Conservation (phyloP, 2,797 vertebrate species). For the Dipus sagitta region DNA sequence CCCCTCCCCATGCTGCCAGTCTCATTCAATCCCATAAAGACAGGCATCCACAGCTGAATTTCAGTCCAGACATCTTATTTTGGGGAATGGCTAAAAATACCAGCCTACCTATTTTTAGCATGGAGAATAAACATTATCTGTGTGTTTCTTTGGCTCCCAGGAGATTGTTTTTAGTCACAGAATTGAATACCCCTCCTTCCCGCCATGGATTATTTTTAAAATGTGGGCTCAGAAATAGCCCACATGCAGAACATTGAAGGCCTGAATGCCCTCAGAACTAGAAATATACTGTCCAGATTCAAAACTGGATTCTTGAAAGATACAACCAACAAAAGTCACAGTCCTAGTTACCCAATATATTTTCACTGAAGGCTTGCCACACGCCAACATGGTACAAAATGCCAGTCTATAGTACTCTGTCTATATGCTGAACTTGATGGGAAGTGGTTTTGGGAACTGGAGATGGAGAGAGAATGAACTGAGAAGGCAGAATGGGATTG, state of each 20-base stretch:
- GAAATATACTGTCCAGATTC: constrained; percentile 75
- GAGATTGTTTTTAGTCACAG: constrained; percentile 85
- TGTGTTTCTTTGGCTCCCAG: constrained; percentile 82
- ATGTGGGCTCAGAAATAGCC: constrained; percentile 75
- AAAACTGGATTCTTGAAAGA: constrained; percentile 52
- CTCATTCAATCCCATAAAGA: constrained; percentile 72
- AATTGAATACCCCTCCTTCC: constrained; percentile 81
- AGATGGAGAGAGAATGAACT: background rate
- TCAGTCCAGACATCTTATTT: constrained; percentile 83
- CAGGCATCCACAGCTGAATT: constrained; percentile 79
- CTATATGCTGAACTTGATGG: background rate
- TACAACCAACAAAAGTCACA: constrained; percentile 15
- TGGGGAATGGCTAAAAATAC: constrained; percentile 82
- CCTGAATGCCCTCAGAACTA: constrained; percentile 67
- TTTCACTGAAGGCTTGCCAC: background rate
- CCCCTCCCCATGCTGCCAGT: constrained; percentile 64
- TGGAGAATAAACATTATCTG: constrained; percentile 85
- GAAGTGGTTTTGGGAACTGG: background rate
- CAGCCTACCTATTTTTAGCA: constrained; percentile 80
- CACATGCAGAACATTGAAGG: constrained; percentile 68
- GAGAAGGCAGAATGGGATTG: background rate
- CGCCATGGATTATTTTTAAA: constrained; percentile 83
- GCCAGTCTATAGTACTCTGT: background rate
- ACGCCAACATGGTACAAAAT: background rate
- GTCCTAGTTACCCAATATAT: background rate